Conservation (phyloP, 2,113 vertebrate genomes). For the Tympanuchus pallidicinctus region DNA sequence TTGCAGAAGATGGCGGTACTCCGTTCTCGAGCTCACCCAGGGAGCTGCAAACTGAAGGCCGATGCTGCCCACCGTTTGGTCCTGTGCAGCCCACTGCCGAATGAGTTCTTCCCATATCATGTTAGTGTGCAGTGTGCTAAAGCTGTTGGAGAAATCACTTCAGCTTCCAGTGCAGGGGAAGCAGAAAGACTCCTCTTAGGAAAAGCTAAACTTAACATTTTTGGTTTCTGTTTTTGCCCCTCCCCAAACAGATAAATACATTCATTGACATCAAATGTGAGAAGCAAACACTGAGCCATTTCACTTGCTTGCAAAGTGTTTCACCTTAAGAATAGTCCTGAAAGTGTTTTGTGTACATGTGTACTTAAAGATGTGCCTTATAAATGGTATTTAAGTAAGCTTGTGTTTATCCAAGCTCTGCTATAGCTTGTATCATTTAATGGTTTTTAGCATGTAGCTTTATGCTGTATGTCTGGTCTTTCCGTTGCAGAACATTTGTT, state of each 20-base stretch:
- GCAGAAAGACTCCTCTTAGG: neutral
- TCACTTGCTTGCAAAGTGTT: neutral
- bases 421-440: neutral
- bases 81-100: neutral
- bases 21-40: accelerated
- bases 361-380: neutral
- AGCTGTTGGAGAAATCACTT: neutral
- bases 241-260: neutral
- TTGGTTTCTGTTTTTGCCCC: neutral
- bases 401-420: neutral
- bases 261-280: neutral
- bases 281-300: neutral
- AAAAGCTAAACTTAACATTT: neutral
- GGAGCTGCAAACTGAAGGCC: neutral
- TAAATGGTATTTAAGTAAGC: neutral
- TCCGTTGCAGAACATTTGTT: neutral
- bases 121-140: neutral
- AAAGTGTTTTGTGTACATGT: neutral
- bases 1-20: neutral
- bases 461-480: neutral
- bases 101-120: neutral
- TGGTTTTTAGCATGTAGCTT: neutral
- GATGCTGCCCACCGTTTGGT: neutral
- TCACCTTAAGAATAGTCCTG: neutral
- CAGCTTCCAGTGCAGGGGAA: neutral